These are phyloP conservation scores for Listronotus bonariensis DNA, from an alignment of 1,140 invertebrate genomes.

Conservation along the genomic window DNA sequence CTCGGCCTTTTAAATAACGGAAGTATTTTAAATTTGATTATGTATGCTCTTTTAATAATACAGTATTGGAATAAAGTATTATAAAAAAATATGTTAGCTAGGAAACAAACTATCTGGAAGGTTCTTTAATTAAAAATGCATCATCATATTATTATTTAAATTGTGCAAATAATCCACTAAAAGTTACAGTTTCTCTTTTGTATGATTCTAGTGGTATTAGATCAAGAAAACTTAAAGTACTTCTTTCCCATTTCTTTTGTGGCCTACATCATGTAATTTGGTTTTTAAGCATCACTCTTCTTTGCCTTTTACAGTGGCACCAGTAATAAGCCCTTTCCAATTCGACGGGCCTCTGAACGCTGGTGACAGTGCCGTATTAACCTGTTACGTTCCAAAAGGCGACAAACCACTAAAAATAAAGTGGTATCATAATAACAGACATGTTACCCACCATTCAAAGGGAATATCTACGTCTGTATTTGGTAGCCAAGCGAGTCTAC, in stretches of 20 bases:
- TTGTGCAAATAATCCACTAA: too few species aligned
- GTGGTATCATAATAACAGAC: constrained; percentile 65
- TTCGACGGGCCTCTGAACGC: constrained; percentile 66
- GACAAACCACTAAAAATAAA: constrained; percentile 66
- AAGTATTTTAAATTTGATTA: too few species aligned
- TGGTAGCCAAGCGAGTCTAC: constrained; percentile 45
- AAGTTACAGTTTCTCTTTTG: too few species aligned
- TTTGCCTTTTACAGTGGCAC: constrained; percentile 58
- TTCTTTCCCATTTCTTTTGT: neutral
- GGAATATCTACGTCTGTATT: constrained; percentile 45
- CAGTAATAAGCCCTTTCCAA: constrained; percentile 64
- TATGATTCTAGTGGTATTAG: too few species aligned
- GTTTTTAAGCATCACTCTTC: neutral
- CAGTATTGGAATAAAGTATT: too few species aligned
- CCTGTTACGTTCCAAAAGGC: constrained; percentile 67
- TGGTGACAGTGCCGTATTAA: constrained; percentile 65
- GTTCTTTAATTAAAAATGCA: too few species aligned
- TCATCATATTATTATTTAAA: too few species aligned
- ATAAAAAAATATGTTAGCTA: too few species aligned
- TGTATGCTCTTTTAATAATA: too few species aligned
- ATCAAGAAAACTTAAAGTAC: too few species aligned
- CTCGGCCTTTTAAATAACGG: too few species aligned
- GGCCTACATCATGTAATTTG: neutral
- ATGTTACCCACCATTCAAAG: constrained; percentile 45
- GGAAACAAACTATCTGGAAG: too few species aligned